phyloP scores from a whole-genome alignment of 92 coral and sea anemone genomes.

The Pocillopora grandis region DNA sequence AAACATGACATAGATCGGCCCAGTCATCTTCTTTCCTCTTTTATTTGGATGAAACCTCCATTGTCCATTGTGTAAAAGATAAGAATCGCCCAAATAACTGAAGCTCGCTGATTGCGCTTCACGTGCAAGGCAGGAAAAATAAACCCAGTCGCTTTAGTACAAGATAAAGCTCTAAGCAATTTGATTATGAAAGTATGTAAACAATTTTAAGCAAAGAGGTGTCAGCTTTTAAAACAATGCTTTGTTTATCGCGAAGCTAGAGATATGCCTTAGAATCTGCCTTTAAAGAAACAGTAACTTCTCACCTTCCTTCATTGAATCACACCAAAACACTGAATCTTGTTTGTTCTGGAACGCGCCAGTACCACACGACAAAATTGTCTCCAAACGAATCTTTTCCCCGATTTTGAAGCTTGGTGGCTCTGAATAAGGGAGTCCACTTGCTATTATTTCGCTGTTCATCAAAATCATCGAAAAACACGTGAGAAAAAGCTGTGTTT shows the following conservation, averaged over 20 bases:
- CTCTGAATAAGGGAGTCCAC: neutral
- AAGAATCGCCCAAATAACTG: neutral
- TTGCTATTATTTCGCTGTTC: neutral
- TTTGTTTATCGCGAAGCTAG: neutral
- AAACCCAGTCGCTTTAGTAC: too few species aligned
- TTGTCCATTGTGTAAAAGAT: neutral
- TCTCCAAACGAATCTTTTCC: slow-evolving; percentile 3
- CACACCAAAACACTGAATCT: neutral
- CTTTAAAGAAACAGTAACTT: slow-evolving; percentile 4
- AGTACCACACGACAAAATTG: slow-evolving; percentile 26
- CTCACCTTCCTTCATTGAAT: slow-evolving; percentile 13
- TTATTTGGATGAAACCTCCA: slow-evolving; percentile 4
- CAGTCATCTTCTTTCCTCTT: neutral
- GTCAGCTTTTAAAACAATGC: neutral
- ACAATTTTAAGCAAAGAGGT: neutral
- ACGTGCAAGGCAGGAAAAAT: neutral
- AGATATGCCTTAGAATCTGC: neutral
- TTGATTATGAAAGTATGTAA: neutral
- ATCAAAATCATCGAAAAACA: neutral
- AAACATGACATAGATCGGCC: neutral
- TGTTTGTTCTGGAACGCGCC: slow-evolving; percentile 13
- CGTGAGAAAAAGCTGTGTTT: slow-evolving; percentile 18
- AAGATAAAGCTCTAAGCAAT: neutral
- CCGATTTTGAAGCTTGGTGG: slow-evolving; percentile 27
- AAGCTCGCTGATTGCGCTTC: neutral